Base-by-base conservation (phyloP, 2,888 invertebrate genomes). In the Drosophila cognata region DNA sequence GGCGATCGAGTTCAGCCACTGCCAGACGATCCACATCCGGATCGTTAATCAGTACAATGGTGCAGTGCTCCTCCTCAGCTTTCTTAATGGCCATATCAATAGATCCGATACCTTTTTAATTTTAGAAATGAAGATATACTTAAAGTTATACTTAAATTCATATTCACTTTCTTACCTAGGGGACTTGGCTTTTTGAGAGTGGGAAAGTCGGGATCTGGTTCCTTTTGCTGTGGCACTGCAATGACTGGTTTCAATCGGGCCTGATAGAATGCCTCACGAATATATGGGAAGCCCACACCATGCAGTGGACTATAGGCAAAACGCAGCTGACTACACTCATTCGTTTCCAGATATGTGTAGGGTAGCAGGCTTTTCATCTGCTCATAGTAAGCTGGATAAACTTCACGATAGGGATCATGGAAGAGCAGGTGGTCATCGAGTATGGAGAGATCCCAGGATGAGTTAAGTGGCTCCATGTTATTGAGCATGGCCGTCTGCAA, bases 101-200 rank as follows among this genome's bases (percentile, higher is more conserved):
- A 51, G 97, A 96, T 80, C 96, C 96, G 89, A 95, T 95, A 0
- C 97, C 97, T 94, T 6, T 2, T 28, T 2, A n/a, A 28, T 11
- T 25, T 5, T n/a, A 38, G 11, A 5, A 3, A 6, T 2, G 10
- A 55, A 11, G 4, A 3, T 18, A 33, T 33, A 4, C 33, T 11
- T 33, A 33, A 33, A 33, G 11, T 11, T 33, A 21, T 1, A 7
- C 4, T 4, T 46, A 46, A 21, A 46, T 46, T 21, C 11, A 43
- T 21, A 43, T 43, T 21, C 2, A 21, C 1, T 43, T 28, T 7
- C 73, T 61, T 64, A 88, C 84, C 73, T 8, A 99, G 99, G 0
- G 99, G 99, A 94, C 99, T 99, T 0, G 99, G 99, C 94, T 98
- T 99, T 90, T 95, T 95, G 1, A 99, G 98, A 0, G 99, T 99